These are phyloP conservation scores for Cossypha heuglini DNA, from an alignment of 2,797 vertebrate species.

Conservation along the genomic window DNA sequence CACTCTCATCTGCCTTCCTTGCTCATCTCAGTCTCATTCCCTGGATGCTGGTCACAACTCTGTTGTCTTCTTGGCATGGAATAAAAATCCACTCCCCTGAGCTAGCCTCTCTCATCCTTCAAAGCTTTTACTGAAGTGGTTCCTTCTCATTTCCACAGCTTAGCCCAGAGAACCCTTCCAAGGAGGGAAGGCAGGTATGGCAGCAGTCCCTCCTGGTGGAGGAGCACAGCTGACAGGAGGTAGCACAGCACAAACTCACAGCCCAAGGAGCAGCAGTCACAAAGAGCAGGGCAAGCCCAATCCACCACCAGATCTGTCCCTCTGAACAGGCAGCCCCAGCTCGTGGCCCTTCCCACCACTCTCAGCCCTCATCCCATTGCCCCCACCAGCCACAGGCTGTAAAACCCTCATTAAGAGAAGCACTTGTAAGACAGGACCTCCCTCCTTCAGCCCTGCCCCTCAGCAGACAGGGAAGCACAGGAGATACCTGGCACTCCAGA, in stretches of 20 bases:
- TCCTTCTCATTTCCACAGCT: background rate
- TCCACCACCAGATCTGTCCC: rapidly evolving
- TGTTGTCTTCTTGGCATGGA: background rate
- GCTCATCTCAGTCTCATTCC: background rate
- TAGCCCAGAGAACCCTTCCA: background rate
- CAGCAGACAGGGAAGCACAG: background rate
- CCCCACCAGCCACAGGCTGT: background rate
- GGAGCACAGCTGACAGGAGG: rapidly evolving
- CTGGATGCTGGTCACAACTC: background rate
- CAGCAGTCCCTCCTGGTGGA: background rate
- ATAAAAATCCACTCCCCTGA: background rate
- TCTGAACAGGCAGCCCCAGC: background rate
- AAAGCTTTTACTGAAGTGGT: background rate
- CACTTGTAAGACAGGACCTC: background rate
- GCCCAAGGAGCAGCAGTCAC: background rate
- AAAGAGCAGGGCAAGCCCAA: background rate
- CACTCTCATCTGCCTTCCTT: background rate
- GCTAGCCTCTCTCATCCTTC: background rate
- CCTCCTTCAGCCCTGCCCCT: background rate
- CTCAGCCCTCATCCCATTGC: background rate
- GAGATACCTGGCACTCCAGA: rapidly evolving
- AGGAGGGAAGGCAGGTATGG: background rate
- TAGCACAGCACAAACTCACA: background rate
- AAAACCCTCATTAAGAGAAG: background rate
- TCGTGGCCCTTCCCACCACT: background rate